Percentiles rank a stretch among this genome's conserved stretches.
Evolutionary conservation across 92 coral and sea anemone genomes (phyloP).

Genomic region (Diadumene lineata): DNA sequence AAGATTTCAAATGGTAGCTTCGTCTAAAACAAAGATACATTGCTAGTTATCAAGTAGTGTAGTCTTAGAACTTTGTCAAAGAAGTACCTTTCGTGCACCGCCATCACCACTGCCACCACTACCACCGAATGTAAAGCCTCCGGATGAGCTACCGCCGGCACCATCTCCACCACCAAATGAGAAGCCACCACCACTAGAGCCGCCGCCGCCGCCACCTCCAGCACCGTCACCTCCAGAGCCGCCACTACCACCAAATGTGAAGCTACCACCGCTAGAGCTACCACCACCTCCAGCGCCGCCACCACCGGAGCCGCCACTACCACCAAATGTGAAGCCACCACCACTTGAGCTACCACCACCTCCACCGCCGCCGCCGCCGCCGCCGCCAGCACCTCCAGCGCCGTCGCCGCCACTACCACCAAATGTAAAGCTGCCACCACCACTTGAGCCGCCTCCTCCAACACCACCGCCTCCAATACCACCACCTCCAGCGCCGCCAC

Average conservation of each 20-base stretch:
- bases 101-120: slow-evolving; percentile 7
- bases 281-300: slow-evolving; percentile 21
- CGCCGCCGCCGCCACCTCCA: slow-evolving; percentile 18
- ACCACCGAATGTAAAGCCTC: slow-evolving; percentile 1
- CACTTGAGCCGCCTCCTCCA: not conserved
- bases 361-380: slow-evolving; percentile 3
- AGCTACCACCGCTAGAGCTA: not conserved
- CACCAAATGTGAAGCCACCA: slow-evolving; percentile 22
- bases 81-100: slow-evolving; percentile 36
- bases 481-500: not conserved
- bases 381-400: slow-evolving; percentile 13
- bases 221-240: slow-evolving; percentile 13
- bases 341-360: slow-evolving; percentile 4
- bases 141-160: slow-evolving; percentile 12
- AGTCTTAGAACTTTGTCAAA: no score
- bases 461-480: slow-evolving; percentile 5
- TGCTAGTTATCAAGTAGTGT: no score
- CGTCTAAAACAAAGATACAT: no score
- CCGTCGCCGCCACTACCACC: slow-evolving; percentile 6
- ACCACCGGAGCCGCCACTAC: slow-evolving; percentile 1
- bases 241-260: not conserved
- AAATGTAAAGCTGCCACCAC: not conserved
- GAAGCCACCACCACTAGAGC: slow-evolving; percentile 20
- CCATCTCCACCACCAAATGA: slow-evolving; percentile 6
- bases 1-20: no score